Conservation (phyloP, 2,797 vertebrate genomes). For the Dromococcyx pavoninus region DNA sequence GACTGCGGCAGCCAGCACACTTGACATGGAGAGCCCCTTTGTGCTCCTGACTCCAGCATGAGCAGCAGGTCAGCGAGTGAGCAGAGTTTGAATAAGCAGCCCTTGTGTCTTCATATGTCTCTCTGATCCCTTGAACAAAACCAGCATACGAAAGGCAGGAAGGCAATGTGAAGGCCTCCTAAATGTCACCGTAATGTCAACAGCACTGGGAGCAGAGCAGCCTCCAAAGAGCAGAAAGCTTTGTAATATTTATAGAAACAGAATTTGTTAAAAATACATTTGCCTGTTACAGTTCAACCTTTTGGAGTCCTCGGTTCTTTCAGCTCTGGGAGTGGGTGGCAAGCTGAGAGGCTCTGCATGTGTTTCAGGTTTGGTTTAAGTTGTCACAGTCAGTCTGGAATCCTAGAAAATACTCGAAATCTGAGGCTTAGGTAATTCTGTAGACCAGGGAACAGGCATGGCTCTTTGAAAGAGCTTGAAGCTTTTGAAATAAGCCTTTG, state of each 20-base stretch:
- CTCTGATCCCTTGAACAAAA: slow-evolving; percentile 76
- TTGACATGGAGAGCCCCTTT: slow-evolving; percentile 74
- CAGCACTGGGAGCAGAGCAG: slow-evolving; percentile 62
- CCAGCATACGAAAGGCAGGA: slow-evolving; percentile 63
- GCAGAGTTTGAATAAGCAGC: slow-evolving; percentile 68
- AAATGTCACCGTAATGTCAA: slow-evolving; percentile 85
- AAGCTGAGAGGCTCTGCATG: slow-evolving; percentile 1
- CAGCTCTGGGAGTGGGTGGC: not conserved
- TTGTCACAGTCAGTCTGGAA: not conserved
- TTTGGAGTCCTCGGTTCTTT: slow-evolving; percentile 34
- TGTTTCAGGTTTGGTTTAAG: not conserved
- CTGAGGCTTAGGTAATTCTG: not conserved
- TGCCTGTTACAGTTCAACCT: slow-evolving; percentile 58
- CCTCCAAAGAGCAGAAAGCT: slow-evolving; percentile 69
- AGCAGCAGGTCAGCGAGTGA: slow-evolving; percentile 71
- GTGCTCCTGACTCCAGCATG: slow-evolving; percentile 61
- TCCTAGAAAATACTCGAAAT: not conserved
- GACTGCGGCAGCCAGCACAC: slow-evolving; percentile 45
- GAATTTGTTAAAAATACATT: slow-evolving; percentile 71
- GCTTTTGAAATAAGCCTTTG: not conserved
- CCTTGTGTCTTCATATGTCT: slow-evolving; percentile 67
- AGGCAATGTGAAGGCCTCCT: slow-evolving; percentile 66
- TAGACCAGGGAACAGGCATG: not conserved
- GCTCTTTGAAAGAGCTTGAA: rapidly evolving
- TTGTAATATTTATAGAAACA: slow-evolving; percentile 74